Base-by-base conservation (phyloP, 2,113 vertebrate species). In the Morone saxatilis region DNA sequence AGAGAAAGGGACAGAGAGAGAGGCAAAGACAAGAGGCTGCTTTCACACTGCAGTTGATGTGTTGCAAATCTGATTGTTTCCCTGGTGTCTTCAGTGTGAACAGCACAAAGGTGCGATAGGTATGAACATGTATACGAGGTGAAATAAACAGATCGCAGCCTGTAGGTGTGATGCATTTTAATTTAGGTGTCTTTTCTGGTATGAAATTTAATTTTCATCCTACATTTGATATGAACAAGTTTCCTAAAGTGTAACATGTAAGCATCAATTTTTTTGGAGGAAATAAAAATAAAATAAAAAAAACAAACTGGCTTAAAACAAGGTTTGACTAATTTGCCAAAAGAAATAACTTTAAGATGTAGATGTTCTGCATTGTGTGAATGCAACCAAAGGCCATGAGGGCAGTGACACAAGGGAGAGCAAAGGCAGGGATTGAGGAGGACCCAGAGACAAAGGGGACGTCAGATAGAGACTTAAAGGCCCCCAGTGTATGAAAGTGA, bases 401-500 rank as follows among this genome's bases (percentile, higher is more conserved):
- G 78, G 53, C 94, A 95, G 72, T 92, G 71, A 66, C 76, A 62
- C 20, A 16, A 53, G 88, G 50, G 36, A 5, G 51, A 71, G 16
- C 40, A 54, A 36, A 92, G 95, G 91, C 93, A 96, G 54, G 93
- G 91, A 89, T 80, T 77, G 67, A 80, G 63, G 67, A 51, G 19
- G 31, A 53, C 43, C 9, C 40, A 2, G 51, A 86, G 82, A 87
- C 83, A 84, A 84, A 87, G 81, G 74, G 76, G 77, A 62, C 40
- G 22, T 70, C 83, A 79, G 71, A 90, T 77, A 81, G 76, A 84
- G 83, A 72, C 75, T 65, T 79, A 48, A 72, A 87, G 90, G 85
- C 95, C 70, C 59, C 66, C 50, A 84, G 95, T 93, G 95, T 96
- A 94, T 90, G 93, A 91, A 92, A 91, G 90, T 90, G 66, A 91